phyloP scores from a whole-genome alignment of 2,888 invertebrate genomes.

The Phengaris arion region DNA sequence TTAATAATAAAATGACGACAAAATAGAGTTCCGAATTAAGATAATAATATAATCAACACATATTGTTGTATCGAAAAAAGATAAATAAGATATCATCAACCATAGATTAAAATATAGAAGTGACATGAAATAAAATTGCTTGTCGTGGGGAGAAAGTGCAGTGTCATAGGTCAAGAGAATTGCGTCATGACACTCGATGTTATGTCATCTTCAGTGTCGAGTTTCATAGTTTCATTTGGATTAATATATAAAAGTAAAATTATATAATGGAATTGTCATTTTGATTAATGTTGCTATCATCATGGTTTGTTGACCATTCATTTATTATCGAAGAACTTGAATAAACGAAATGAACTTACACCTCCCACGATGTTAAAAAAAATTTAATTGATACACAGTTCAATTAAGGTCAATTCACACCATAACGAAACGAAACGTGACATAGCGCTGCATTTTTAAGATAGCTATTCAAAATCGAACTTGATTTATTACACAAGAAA shows the following conservation, averaged over 20 bases:
- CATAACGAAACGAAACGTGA: no score
- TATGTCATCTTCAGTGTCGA: slow-evolving; percentile 13
- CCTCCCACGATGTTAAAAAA: not conserved
- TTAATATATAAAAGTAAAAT: not conserved
- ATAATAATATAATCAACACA: not conserved
- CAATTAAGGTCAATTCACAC: no score
- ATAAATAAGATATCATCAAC: not conserved
- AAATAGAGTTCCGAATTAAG: not conserved
- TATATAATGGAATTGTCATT: not conserved
- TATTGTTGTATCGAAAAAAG: not conserved
- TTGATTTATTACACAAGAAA: no score
- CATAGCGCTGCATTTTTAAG: no score
- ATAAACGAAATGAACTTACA: not conserved
- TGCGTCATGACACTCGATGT: slow-evolving; percentile 17
- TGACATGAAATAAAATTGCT: not conserved
- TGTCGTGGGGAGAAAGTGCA: slow-evolving; percentile 24
- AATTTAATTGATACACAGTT: not conserved
- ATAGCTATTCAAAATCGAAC: no score
- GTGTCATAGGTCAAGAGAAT: slow-evolving; percentile 28
- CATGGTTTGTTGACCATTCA: not conserved
- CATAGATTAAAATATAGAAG: not conserved
- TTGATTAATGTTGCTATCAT: slow-evolving; percentile 1
- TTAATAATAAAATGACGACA: not conserved
- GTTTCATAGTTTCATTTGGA: not conserved
- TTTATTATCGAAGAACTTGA: not conserved